phyloP scores from a whole-genome alignment of 2,113 vertebrate species.

The Cranoglanis bouderius region DNA sequence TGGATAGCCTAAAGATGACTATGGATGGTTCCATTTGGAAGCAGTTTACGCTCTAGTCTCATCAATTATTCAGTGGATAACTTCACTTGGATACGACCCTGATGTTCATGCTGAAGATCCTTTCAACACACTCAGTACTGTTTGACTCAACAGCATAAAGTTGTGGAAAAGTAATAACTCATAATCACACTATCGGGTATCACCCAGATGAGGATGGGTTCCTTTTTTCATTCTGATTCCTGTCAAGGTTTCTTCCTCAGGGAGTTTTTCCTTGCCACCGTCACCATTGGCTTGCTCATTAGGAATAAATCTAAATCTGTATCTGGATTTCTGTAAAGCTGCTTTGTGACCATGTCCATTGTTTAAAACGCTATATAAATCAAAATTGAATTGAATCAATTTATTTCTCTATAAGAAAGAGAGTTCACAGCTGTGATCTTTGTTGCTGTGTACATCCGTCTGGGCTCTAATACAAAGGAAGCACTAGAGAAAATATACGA shows the following conservation, averaged over 20 bases:
- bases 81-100: not conserved
- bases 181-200: not conserved
- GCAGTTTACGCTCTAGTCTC: not conserved
- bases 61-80: not conserved
- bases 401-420: not conserved
- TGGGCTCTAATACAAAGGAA: not conserved
- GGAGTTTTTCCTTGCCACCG: not conserved
- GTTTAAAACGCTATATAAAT: not conserved
- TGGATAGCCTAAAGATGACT: not conserved
- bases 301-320: not conserved
- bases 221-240: not conserved
- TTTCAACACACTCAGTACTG: not conserved
- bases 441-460: not conserved
- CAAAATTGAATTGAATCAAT: not conserved
- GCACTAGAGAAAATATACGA: not conserved
- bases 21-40: not conserved
- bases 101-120: not conserved
- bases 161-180: not conserved
- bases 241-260: not conserved
- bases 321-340: not conserved
- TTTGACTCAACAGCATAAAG: too few relatives aligned
- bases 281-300: not conserved
- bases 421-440: not conserved
- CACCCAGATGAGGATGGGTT: not conserved
- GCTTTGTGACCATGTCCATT: not conserved